Conservation (phyloP, 2,113 vertebrate species). For the Rhipidura dahli region DNA sequence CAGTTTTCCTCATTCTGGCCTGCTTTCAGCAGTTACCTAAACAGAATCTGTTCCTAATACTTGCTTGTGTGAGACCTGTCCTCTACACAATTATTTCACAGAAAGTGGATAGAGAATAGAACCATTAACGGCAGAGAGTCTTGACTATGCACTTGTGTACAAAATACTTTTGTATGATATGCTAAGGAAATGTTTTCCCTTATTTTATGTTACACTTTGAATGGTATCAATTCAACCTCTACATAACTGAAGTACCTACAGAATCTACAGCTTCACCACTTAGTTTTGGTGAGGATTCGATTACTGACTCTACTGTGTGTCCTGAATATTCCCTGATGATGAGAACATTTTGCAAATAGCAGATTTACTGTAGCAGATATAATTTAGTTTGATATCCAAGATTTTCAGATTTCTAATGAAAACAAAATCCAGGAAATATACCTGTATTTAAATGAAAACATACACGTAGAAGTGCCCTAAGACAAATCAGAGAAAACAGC, state of each 20-base stretch:
- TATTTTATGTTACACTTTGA: neutral
- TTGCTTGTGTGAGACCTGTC: neutral
- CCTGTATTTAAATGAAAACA: neutral
- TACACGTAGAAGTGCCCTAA: neutral
- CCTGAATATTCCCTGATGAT: neutral
- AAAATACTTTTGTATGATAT: neutral
- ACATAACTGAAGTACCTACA: neutral
- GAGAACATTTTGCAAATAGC: neutral
- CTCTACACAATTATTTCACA: neutral
- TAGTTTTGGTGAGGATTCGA: neutral
- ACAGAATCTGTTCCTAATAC: neutral
- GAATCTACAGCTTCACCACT: rapidly evolving
- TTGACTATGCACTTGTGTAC: neutral
- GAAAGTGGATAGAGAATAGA: neutral
- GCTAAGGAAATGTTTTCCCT: neutral
- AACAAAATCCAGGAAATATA: neutral
- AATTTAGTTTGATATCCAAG: neutral
- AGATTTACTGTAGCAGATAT: neutral
- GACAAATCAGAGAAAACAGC: neutral
- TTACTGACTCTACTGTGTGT: neutral
- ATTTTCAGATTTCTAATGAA: neutral
- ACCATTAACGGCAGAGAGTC: neutral
- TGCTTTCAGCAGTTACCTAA: neutral
- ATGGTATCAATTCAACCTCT: neutral
- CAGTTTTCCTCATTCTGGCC: neutral